Evolutionary conservation across 1,140 invertebrate species (phyloP), one percentile per base, ranked within the genome.

Genomic region (Penaeus chinensis): DNA sequence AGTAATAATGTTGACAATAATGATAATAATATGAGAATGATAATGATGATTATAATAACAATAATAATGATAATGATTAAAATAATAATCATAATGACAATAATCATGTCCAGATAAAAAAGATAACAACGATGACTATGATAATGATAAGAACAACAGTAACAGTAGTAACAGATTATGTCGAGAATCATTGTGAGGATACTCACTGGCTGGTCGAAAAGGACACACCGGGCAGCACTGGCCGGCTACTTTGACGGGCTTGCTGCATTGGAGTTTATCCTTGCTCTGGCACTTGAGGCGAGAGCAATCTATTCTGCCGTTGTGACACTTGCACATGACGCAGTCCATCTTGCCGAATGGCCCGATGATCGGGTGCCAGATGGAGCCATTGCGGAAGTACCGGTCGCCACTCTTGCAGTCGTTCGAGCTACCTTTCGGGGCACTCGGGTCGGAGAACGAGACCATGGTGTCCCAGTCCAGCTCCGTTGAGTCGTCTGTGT

Each of bases 321-420:
- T 87, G 80, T 62, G 77, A 54, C 89, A 89, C 71, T 69, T 63
- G 77, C 88, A 89, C 37, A 90, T 22, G 8, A 84, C 83, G 27
- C 89, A 90, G 85, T 86, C 74, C 87, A 88, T 89, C 83, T 88
- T 89, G 42, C 92, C 92, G 82, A 92, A 92, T 20, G 92, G 92
- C 18, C 92, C 92, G 69, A 92, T 92, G 3, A 92, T 90, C 3
- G 92, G 92, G 89, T 92, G 92, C 92, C 92, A 92, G 16, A 90
- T 90, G 60, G 91, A 90, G 27, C 92, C 92, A 88, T 92, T 91
- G 27, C 91, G 83, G 86, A 82, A 87, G 71, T 87, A 87, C 20
- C 86, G 66, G 27, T 79, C 81, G 11, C 86, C 86, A 10, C 82
- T 82, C 69, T 82, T 82, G 54, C 86, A 87, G 80, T 87, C 86